Evolutionary conservation across 2,888 invertebrate species (phyloP).

Genomic region (Clunio marinus): DNA sequence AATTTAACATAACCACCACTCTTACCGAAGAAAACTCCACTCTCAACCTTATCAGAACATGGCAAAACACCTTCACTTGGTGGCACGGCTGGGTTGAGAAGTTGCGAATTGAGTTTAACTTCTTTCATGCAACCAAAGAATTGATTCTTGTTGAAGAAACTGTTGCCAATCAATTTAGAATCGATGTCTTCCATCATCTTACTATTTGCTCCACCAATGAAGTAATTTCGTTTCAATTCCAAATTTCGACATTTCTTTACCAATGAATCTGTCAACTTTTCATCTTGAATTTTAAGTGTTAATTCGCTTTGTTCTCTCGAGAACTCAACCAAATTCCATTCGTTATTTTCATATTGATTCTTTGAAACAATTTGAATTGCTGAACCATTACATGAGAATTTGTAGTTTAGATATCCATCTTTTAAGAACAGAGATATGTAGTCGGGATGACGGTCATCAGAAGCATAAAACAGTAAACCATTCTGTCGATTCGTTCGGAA

Average conservation of each 20-base stretch:
- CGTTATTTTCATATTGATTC: constrained; percentile 62
- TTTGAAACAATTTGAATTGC: constrained; percentile 58
- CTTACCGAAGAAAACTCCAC: constrained; percentile 79
- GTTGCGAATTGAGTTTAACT: background rate
- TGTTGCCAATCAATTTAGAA: background rate
- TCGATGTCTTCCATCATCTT: constrained; percentile 52
- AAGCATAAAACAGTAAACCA: constrained; percentile 80
- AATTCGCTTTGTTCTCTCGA: constrained; percentile 61
- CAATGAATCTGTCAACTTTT: constrained; percentile 57
- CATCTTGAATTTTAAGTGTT: constrained; percentile 58
- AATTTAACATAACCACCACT: constrained; percentile 69
- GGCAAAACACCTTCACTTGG: constrained; percentile 54
- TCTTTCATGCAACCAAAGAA: constrained; percentile 37
- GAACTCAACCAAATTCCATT: constrained; percentile 75
- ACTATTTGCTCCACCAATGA: constrained; percentile 71
- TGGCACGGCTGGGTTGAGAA: constrained; percentile 30
- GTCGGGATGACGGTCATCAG: constrained; percentile 60
- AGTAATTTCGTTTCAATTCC: constrained; percentile 66
- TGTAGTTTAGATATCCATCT: constrained; percentile 67
- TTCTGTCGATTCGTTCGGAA: constrained; percentile 68
- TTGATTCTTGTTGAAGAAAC: background rate
- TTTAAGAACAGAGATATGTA: constrained; percentile 72
- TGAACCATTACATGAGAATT: constrained; percentile 65
- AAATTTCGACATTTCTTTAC: constrained; percentile 53
- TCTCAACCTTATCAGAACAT: constrained; percentile 74